Conservation (phyloP, 2,888 invertebrate genomes). For the Apamea sordens region DNA sequence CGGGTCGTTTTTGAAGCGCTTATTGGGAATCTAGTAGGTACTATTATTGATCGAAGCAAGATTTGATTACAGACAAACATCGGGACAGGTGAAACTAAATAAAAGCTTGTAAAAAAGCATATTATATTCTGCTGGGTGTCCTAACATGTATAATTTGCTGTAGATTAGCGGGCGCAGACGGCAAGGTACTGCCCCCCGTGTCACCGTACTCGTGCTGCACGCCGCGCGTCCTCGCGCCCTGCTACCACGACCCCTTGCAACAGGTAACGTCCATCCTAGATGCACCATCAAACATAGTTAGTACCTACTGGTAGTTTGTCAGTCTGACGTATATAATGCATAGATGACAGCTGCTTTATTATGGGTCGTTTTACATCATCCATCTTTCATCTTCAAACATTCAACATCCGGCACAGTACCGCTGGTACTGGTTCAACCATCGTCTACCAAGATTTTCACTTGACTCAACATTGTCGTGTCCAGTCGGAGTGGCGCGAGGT, state of each 20-base stretch:
- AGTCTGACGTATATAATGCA: not conserved
- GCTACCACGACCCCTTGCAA: conserved; percentile 91
- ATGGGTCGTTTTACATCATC: not conserved
- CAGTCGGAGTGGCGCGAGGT: conserved; percentile 76
- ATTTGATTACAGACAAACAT: no score
- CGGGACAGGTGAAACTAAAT: no score
- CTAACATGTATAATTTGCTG: not conserved
- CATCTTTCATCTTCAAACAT: not conserved
- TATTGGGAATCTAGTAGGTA: no score
- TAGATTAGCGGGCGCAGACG: conserved; percentile 86
- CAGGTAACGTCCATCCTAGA: conserved; percentile 76
- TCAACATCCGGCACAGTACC: no score
- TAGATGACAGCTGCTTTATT: not conserved
- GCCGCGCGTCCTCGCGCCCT: conserved; percentile 89
- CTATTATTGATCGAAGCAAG: no score
- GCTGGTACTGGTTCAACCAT: no score
- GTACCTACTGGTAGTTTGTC: not conserved
- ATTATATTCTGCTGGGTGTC: not conserved
- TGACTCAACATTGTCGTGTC: not conserved
- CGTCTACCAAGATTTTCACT: not conserved
- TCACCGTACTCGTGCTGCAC: conserved; percentile 91
- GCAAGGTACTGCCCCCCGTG: conserved; percentile 87
- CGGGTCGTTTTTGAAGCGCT: no score
- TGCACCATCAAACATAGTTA: not conserved
- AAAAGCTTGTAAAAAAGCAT: no score